Percentiles rank a stretch among this genome's conserved stretches.
Conservation (phyloP, 2,797 vertebrate species). For the Brachyrhaphis roseni region DNA sequence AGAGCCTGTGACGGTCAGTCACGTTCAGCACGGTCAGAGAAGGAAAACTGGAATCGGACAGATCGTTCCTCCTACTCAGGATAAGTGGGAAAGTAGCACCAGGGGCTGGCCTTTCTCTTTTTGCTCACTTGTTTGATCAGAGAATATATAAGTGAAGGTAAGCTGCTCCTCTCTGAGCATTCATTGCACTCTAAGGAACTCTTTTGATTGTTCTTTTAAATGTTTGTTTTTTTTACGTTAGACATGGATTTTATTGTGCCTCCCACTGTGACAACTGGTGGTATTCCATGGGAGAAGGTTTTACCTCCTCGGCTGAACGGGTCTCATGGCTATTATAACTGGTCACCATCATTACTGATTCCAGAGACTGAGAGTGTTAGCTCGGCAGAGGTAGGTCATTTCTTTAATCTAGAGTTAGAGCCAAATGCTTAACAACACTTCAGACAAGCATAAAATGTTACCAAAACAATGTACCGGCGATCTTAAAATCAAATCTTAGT, state of each 20-base stretch:
- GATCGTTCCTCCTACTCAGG: conserved; percentile 6
- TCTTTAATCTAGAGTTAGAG: neutral
- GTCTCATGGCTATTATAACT: conserved; percentile 65
- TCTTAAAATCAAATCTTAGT: neutral
- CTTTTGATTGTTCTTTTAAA: neutral
- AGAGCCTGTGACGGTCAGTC: conserved; percentile 28
- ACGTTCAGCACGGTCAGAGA: conserved; percentile 13
- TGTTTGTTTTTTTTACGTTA: neutral
- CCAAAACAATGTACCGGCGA: neutral
- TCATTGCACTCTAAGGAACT: neutral
- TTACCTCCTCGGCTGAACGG: conserved; percentile 75
- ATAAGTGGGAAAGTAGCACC: conserved; percentile 9
- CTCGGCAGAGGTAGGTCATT: conserved; percentile 72
- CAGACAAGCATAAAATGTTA: neutral
- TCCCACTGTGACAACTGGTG: conserved; percentile 57
- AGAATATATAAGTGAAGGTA: conserved; percentile 45
- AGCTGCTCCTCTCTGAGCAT: conserved; percentile 1
- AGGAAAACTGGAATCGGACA: conserved; percentile 22
- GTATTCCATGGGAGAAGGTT: conserved; percentile 80
- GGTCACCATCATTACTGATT: conserved; percentile 71
- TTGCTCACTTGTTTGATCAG: conserved; percentile 14
- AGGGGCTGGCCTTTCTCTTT: conserved; percentile 17
- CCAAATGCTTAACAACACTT: neutral
- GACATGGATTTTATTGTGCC: conserved; percentile 82
- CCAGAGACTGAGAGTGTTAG: conserved; percentile 70